These are phyloP conservation scores for Homarus gammarus DNA, from an alignment of 2,888 invertebrate species.

Conservation along the genomic window DNA sequence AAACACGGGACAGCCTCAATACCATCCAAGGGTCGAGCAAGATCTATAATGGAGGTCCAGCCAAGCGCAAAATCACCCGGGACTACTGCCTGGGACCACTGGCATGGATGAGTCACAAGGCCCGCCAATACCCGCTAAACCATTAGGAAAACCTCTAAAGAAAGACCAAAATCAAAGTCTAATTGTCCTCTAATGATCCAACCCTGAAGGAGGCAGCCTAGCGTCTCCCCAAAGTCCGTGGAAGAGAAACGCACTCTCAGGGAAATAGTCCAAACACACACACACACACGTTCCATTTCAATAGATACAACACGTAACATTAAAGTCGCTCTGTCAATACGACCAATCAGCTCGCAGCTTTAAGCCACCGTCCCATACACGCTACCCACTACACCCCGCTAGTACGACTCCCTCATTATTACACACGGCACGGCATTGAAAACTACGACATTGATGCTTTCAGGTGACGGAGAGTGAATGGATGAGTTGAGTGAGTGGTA, in stretches of 20 bases:
- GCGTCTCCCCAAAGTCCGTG: neutral
- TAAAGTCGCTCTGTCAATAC: constrained; percentile 67
- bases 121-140: no score
- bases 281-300: no score
- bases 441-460: no score
- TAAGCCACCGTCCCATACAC: constrained; percentile 61
- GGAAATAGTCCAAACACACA: constrained; percentile 54
- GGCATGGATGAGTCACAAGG: no score
- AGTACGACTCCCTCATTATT: constrained; percentile 14
- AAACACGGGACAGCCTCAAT: no score
- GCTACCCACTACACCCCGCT: constrained; percentile 52
- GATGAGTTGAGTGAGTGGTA: neutral
- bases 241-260: constrained; percentile 17
- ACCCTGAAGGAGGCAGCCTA: no score
- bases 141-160: neutral
- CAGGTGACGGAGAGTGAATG: neutral
- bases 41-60: no score
- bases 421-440: neutral
- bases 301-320: constrained; percentile 28
- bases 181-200: neutral
- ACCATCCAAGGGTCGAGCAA: no score
- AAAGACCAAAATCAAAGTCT: neutral
- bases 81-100: no score
- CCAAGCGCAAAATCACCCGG: no score
- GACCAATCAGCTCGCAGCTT: constrained; percentile 64